Evolutionary conservation across 2,888 invertebrate genomes (phyloP).

Genomic region (Hyposoter didymator): DNA sequence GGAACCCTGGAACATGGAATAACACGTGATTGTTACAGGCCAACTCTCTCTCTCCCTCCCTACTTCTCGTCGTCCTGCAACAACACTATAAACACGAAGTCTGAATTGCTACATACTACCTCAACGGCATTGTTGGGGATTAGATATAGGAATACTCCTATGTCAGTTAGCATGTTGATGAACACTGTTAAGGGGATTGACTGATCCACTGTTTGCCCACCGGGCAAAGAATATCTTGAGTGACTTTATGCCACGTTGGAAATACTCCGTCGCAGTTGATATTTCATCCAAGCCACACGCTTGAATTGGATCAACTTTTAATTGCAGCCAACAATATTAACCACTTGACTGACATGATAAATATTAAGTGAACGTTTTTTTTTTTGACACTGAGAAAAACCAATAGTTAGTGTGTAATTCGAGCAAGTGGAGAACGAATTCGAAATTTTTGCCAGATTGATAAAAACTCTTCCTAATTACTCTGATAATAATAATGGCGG

Average conservation of each 20-base stretch:
- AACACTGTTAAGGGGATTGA: slow-evolving; percentile 53
- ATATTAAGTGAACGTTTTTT: background rate
- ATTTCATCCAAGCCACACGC: slow-evolving; percentile 2
- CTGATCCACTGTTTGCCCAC: slow-evolving; percentile 64
- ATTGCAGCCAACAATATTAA: background rate
- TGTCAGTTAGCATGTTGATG: background rate
- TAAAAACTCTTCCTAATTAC: background rate
- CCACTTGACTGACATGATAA: background rate
- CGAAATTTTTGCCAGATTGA: background rate
- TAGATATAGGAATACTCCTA: slow-evolving; percentile 7
- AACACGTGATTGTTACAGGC: slow-evolving; percentile 39
- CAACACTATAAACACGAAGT: slow-evolving; percentile 51
- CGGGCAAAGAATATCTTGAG: slow-evolving; percentile 56
- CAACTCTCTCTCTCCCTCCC: slow-evolving; percentile 3
- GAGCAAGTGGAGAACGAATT: background rate
- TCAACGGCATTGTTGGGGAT: slow-evolving; percentile 39
- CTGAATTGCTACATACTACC: slow-evolving; percentile 62
- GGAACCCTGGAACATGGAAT: slow-evolving; percentile 33
- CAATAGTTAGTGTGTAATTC: background rate
- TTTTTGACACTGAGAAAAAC: background rate
- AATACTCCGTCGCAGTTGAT: slow-evolving; percentile 31
- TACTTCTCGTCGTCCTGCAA: slow-evolving; percentile 32
- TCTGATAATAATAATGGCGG: background rate
- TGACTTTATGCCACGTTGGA: slow-evolving; percentile 22
- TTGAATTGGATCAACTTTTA: slow-evolving; percentile 33